Base-by-base conservation (phyloP, 2,113 vertebrate genomes). In the Poicephalus meyeri region DNA sequence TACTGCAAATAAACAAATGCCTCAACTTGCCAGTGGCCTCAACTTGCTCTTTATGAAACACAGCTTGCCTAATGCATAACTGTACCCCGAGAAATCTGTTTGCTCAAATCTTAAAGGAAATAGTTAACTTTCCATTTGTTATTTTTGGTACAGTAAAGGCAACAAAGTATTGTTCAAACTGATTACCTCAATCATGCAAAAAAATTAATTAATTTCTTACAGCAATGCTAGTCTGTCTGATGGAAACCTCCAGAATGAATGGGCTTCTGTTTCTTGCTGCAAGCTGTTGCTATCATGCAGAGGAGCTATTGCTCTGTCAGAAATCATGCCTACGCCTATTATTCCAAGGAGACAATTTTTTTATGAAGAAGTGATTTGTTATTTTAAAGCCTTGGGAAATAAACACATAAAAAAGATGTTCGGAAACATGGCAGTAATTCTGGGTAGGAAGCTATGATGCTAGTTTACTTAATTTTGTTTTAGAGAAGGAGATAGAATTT, bases 321-420 rank as follows among this genome's bases (percentile, higher is more conserved):
- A 98, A 96, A 92, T 96, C 92, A 91, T 66, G 60, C 71, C 83
- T 85, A 96, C 96, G 76, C 53, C 94, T 92, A 86, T 97, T 98
- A 97, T 97, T 97, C 80, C 90, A 97, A 93, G 96, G 88, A 97
- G 92, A 95, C 58, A 95, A 91, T 94, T 96, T 97, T 93, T 93
- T 96, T 95, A 88, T 95, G 92, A 97, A 97, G 80, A 98, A 97
- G 63, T 89, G 53, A 96, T 98, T 97, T 97, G 83, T 97, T 98
- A 97, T 97, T 97, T 97, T 97, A 98, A 96, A 93, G 86, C 86
- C 64, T 96, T 97, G 86, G 89, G 97, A 98, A 98, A 97, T 89
- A 98, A 95, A 95, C 55, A 80, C 90, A 90, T 35, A 63, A 79
- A 81, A 63, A 77, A 61, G 16, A 19, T 2, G 69, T 91, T 97